Evolutionary conservation across 2,888 invertebrate genomes (phyloP).

Genomic region (Creontiades dilutus): DNA sequence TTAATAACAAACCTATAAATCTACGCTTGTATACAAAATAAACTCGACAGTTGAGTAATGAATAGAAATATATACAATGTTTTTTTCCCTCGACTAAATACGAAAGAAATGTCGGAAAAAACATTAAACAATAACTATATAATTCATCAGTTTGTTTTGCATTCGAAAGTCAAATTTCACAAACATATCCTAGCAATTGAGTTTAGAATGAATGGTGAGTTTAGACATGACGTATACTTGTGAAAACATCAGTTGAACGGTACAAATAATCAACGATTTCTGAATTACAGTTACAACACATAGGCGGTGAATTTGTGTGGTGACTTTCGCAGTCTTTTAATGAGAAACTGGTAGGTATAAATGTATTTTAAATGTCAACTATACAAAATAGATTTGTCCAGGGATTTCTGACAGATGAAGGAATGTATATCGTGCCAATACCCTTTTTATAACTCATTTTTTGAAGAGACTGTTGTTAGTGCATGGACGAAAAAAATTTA

Average conservation of each 20-base stretch:
- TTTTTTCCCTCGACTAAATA: conserved; percentile 9
- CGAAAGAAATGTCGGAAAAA: background rate
- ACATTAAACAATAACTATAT: background rate
- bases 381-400: conserved; percentile 28
- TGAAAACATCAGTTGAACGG: no score
- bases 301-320: background rate
- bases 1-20: conserved; percentile 61
- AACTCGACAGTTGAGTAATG: conserved; percentile 55
- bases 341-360: conserved; percentile 8
- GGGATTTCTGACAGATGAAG: conserved; percentile 1
- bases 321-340: background rate
- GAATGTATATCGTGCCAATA: background rate
- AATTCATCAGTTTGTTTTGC: background rate
- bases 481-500: no score
- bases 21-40: conserved; percentile 64
- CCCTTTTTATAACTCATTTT: no score
- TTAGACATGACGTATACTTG: background rate
- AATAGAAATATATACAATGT: conserved; percentile 44
- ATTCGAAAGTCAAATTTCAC: background rate
- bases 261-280: no score
- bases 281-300: background rate
- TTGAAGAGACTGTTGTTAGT: no score
- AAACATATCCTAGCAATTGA: no score
- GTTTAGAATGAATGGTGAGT: background rate
- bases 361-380: background rate